Base-by-base conservation (phyloP, 2,888 invertebrate genomes). In the Caenorhabditis sp. region DNA sequence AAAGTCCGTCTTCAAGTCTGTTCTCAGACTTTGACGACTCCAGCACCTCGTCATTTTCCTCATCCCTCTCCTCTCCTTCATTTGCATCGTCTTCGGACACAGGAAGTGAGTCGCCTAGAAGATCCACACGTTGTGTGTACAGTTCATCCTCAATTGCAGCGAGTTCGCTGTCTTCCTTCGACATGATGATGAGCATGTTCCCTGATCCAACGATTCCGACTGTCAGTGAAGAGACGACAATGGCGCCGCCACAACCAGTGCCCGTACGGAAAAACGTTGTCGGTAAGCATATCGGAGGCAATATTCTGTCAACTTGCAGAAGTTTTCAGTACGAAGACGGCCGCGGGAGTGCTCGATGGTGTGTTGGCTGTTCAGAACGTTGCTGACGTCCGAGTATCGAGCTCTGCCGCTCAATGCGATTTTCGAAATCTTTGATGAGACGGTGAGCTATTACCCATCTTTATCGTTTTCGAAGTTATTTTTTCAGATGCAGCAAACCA, bases 361-460 rank as follows among this genome's bases (percentile, higher is more conserved):
- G 22, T 88, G 88, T 51, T 88, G 88, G 88, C 74, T 88, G 38
- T 87, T 88, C 68, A 80, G 88, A 59, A 87, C 86, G 16, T 75
- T 88, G 12, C 83, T 88, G 44, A 85, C 88, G 12, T 85, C 88
- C 0, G 88, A 88, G 49, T 88, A 87, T 75, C 86, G 86, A 14
- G 86, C 88, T 1, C 68, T 88, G 12, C 88, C 88, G 2, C 69
- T 87, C 35, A 86, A 86, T 51, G 86, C 85, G 22, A 86, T 88
- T 28, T 87, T 86, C 38, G 88, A 87, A 63, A 82, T 86, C 1
- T 88, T 88, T 59, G 86, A 88, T 59, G 86, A 87, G 14, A 86
- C 85, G 70, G 88, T 88, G 28, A 49, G 56, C 26, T 47, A 59
- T 19, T 19, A 16, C 3, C 8, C 22, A 3, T 61, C 19, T 61